Base-by-base conservation (phyloP, 2,888 invertebrate genomes). In the Dyspetes luteomarginatus region DNA sequence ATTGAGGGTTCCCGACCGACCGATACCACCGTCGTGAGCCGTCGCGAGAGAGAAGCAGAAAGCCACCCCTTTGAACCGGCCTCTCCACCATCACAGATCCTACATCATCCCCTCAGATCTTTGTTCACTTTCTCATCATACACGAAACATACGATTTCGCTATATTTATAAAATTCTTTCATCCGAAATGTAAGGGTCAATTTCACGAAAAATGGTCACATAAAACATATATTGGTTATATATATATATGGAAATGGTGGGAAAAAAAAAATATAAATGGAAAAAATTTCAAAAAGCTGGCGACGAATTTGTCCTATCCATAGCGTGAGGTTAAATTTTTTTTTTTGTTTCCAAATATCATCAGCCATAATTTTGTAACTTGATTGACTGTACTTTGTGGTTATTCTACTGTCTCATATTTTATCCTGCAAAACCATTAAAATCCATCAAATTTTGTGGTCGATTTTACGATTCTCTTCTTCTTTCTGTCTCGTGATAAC, bases 1-100 rank as follows among this genome's bases (percentile, higher is more conserved):
- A 91, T 91, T 88, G 88, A 88, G 75, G 78, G 76, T 68, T 82
- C 84, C 30, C 84, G 84, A 77, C 80, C 82, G 73, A 56, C 84
- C 85, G 85, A 85, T 85, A 85, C 79, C 82, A 65, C 75, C 58
- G n/a, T n/a, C n/a, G 81, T 78, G 75, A 73, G 62, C 75, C 72
- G 45, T 45, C 78, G 69, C 62, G 78, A 76, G 80, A 78, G 83
- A 80, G 86, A 85, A n/a, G n/a, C n/a, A n/a, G 80, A 77, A 64
- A 43, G 50, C 74, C 81, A 79, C 84, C 65, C 86, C 85, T 83
- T 87, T 86, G 84, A 82, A 76, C 67, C 67, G 68, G 74, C 62
- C 36, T 75, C 69, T 36, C 62, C 74, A 26, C 36, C 71, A 52
- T 52, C 64, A 36, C 55, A 9, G 52, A 50, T n/a, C 45, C n/a